A percentile compares a stretch with the other conserved stretches of the same genome.
Evolutionary conservation across 2,113 vertebrate species (phyloP).

Genomic region (Nothoprocta perdicaria): DNA sequence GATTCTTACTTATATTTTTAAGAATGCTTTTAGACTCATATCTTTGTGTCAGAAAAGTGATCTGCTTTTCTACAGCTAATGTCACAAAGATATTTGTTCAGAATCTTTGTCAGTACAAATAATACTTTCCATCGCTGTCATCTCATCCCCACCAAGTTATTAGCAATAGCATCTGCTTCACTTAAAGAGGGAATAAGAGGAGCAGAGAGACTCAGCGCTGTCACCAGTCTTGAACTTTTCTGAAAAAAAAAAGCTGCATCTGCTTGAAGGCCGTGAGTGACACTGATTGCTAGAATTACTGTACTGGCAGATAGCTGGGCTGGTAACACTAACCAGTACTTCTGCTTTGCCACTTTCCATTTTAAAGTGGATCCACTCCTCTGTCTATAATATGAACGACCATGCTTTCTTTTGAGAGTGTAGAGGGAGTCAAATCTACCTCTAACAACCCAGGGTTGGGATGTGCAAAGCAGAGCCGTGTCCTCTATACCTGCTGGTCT

Average conservation of each 20-base stretch:
- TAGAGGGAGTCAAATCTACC: background rate
- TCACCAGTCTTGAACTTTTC: background rate
- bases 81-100: background rate
- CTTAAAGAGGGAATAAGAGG: conserved; percentile 28
- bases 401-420: background rate
- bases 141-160: background rate
- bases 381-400: background rate
- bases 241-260: background rate
- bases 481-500: background rate
- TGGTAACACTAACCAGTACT: background rate
- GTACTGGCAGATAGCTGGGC: background rate
- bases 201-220: background rate
- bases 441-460: background rate
- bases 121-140: conserved; percentile 9
- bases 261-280: rapidly evolving
- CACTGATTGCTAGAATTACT: background rate
- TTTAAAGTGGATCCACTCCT: background rate
- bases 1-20: background rate
- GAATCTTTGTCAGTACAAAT: background rate
- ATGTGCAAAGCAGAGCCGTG: background rate
- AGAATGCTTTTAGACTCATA: background rate
- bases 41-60: background rate
- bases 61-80: background rate
- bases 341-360: background rate
- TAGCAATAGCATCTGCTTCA: conserved; percentile 46